Percentiles rank a stretch among this genome's conserved stretches.
Evolutionary conservation across 1,140 invertebrate genomes (phyloP).

Genomic region (Eufriesea mexicana): DNA sequence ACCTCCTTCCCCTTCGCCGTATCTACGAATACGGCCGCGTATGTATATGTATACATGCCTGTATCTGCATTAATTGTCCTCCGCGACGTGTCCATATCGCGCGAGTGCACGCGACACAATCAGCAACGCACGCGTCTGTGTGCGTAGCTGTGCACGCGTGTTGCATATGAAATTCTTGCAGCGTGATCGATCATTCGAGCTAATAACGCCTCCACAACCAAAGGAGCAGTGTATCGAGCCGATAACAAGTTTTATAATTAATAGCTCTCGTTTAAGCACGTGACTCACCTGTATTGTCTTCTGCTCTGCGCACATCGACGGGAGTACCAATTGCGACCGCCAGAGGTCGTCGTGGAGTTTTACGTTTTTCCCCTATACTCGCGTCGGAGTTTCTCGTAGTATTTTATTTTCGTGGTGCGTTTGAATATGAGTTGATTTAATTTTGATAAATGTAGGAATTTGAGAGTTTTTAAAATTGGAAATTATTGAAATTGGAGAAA

Average conservation of each 20-base stretch:
- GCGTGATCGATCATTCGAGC: constrained; percentile 13
- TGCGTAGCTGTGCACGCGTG: neutral
- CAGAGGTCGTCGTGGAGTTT: no score
- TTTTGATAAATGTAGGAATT: no score
- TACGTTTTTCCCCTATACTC: no score
- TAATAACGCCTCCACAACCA: neutral
- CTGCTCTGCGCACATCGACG: no score
- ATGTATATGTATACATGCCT: neutral
- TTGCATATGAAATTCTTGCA: constrained; percentile 19
- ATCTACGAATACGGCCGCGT: neutral
- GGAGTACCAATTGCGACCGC: no score
- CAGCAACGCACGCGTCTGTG: neutral
- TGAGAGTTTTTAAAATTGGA: no score
- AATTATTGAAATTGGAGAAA: no score
- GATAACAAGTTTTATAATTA: constrained; percentile 3
- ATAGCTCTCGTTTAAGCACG: neutral
- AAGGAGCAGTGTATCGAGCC: neutral
- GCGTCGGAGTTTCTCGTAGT: no score
- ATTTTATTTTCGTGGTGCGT: no score
- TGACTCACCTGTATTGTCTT: no score
- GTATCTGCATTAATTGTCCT: constrained; percentile 46
- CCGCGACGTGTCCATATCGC: constrained; percentile 28
- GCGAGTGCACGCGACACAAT: constrained; percentile 13
- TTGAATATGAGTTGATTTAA: no score
- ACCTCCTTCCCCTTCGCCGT: constrained; percentile 27